A percentile compares a stretch with the other conserved stretches of the same genome.
Evolutionary conservation across 1,140 invertebrate genomes (phyloP).

Genomic region (Drosophila parvula): DNA sequence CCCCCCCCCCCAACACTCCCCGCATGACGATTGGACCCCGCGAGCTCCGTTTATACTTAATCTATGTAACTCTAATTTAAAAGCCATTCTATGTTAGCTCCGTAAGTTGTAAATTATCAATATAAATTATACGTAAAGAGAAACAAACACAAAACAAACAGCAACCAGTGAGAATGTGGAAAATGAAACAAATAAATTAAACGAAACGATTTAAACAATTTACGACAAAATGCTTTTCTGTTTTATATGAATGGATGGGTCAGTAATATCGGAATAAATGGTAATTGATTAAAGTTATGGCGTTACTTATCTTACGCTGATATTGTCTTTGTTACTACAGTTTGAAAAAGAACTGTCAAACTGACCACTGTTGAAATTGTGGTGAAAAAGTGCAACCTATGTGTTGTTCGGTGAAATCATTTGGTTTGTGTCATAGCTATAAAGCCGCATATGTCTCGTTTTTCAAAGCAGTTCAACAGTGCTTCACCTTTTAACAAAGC

Average conservation of each 20-base stretch:
- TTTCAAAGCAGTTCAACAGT: no score
- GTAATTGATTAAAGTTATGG: no score
- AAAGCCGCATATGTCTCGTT: no score
- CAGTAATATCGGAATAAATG: background rate
- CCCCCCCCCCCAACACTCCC: conserved; percentile 16
- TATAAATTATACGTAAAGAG: conserved; percentile 71
- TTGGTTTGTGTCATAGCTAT: no score
- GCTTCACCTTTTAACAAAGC: no score
- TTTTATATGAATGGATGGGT: background rate
- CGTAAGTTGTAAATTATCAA: conserved; percentile 81
- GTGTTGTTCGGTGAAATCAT: no score
- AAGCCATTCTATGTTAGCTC: conserved; percentile 77
- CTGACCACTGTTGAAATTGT: no score
- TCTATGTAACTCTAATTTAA: conserved; percentile 79
- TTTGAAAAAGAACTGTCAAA: no score
- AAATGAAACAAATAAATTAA: conserved; percentile 76
- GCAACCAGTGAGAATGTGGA: conserved; percentile 77
- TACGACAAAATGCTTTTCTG: conserved; percentile 7
- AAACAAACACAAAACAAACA: conserved; percentile 50
- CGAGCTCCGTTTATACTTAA: conserved; percentile 65
- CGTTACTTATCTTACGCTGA: no score
- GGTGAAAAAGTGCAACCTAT: no score
- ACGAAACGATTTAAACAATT: conserved; percentile 62
- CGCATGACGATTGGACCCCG: conserved; percentile 35
- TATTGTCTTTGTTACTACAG: no score